Conservation (phyloP, 2,797 vertebrate species). For the Loris lydekkerianus region DNA sequence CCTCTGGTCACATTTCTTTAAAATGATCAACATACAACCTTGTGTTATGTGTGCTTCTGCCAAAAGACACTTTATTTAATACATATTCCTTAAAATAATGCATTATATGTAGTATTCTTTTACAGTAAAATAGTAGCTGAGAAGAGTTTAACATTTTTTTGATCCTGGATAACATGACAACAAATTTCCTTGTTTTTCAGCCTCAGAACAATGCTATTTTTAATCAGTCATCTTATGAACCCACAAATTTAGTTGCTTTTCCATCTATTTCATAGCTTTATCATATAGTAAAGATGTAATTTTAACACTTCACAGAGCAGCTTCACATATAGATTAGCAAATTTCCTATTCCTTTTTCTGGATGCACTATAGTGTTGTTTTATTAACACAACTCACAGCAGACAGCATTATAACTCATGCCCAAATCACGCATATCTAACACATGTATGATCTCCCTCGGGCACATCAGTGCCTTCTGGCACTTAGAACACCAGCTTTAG, state of each 20-base stretch:
- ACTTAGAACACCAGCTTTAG: neutral
- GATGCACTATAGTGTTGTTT: slow-evolving; percentile 7
- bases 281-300: neutral
- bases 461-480: neutral
- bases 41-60: slow-evolving; percentile 44
- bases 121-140: neutral
- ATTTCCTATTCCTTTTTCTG: slow-evolving; percentile 40
- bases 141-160: neutral
- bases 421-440: neutral
- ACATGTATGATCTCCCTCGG: neutral
- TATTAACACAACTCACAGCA: slow-evolving; percentile 11
- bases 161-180: neutral
- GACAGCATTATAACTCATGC: neutral
- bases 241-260: slow-evolving; percentile 29
- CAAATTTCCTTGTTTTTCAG: neutral
- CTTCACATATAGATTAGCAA: neutral
- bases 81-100: neutral
- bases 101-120: neutral
- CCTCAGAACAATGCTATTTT: neutral
- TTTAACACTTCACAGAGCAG: slow-evolving; percentile 4
- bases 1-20: neutral
- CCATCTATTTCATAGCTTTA: neutral
- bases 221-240: neutral
- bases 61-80: neutral
- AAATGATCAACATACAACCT: slow-evolving; percentile 18